Base-by-base conservation (phyloP, 1,140 invertebrate species). In the Calycopis cecrops region DNA sequence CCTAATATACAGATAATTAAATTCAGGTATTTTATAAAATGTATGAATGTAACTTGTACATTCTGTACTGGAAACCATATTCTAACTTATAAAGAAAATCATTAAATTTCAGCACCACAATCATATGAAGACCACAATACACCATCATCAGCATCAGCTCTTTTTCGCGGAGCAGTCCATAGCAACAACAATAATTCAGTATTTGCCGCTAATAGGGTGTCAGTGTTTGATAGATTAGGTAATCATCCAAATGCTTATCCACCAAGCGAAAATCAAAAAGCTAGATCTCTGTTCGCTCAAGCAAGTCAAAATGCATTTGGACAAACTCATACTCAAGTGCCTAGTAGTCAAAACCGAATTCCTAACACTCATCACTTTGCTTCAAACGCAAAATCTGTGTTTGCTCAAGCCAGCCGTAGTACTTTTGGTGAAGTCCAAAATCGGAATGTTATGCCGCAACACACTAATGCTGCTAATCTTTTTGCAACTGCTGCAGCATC, bases 151-250 rank as follows among this genome's bases (percentile, higher is more conserved):
- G 68, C 79, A 33, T 72, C 73, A 21, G 79, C 76, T 8, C 40
- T 84, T 42, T 86, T 84, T 52, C 58, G 75, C 6, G 75, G 68
- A 60, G 77, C 80, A 35, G 62, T 73, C 1, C 73, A 76, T 56
- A 71, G 53, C 48, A 49, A 48, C 37, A n/a, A 56, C n/a, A 62
- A 50, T 35, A 55, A 54, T 8, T 63, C 63, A 17, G 57, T 67
- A 56, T 76, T 71, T 51, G 56, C 53, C 12, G 28, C 50, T 17
- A 11, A 21, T 3, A 64, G 59, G 35, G 28, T 11, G 16, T 64
- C 62, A 6, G 59, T 64, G 21, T 64, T 58, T 44, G 49, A 58
- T 34, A 55, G 62, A 47, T 57, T 71, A 44, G 62, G 62, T 28
- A 35, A 53, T 18, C 59, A 59, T 48, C 52, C 62, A 28, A 28